Percentiles rank a stretch among this genome's conserved stretches.
Conservation (phyloP, 2,797 vertebrate genomes). For the Trematomus bernacchii region DNA sequence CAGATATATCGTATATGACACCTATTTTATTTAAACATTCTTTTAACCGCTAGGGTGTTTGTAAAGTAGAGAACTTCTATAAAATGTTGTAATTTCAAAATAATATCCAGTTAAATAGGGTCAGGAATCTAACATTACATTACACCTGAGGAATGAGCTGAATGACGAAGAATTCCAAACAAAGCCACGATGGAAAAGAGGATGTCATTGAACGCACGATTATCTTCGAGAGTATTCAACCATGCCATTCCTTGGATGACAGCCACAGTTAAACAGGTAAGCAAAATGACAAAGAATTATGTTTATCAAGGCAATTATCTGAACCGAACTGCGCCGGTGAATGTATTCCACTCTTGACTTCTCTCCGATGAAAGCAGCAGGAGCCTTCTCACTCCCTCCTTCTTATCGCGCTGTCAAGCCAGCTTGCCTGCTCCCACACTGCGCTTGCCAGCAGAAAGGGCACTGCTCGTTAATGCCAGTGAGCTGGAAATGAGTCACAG, state of each 20-base stretch:
- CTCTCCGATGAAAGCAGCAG: slow-evolving; percentile 74
- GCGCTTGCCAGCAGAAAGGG: slow-evolving; percentile 74
- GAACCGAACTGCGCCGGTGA: slow-evolving; percentile 46
- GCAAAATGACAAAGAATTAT: slow-evolving; percentile 64
- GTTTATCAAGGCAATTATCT: slow-evolving; percentile 72
- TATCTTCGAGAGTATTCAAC: slow-evolving; percentile 43
- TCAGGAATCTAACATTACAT: background rate
- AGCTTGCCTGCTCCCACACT: slow-evolving; percentile 73
- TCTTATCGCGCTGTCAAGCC: slow-evolving; percentile 73
- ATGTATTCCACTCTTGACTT: slow-evolving; percentile 72
- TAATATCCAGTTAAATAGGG: background rate
- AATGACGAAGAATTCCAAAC: slow-evolving; percentile 8
- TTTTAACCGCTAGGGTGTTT: background rate
- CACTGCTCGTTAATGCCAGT: slow-evolving; percentile 80
- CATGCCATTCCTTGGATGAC: slow-evolving; percentile 38
- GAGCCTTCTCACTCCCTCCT: slow-evolving; percentile 71
- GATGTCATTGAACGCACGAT: slow-evolving; percentile 18
- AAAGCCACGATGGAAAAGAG: slow-evolving; percentile 10
- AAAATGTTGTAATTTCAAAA: background rate
- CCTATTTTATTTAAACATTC: too few species aligned
- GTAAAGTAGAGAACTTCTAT: background rate
- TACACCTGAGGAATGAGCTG: too few species aligned
- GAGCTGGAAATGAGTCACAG: slow-evolving; percentile 82
- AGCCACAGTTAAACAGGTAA: slow-evolving; percentile 65
- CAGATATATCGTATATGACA: too few species aligned